Base-by-base conservation (phyloP, 2,797 vertebrate genomes). In the Cheirogaleus major region DNA sequence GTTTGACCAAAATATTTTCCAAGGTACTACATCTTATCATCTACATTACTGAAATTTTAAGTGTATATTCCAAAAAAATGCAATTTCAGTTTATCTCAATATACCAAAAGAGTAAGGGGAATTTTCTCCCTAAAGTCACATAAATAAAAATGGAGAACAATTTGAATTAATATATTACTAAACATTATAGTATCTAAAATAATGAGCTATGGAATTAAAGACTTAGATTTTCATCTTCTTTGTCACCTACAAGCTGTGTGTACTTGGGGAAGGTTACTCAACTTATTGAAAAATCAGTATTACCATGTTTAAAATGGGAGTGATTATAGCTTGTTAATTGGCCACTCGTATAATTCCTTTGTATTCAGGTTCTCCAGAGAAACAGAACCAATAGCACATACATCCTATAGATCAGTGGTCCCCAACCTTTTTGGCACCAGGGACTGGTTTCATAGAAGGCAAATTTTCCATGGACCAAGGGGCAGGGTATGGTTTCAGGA, bases 1-100 rank as follows among this genome's bases (percentile, higher is more conserved):
- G 14, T 89, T 95, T 94, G 57, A 91, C 69, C 5, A 35, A 84
- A 93, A 86, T 81, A 65, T 69, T 20, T 81, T 93, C 45, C n/a
- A 94, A 86, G 38, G 9, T 22, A 89, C 6, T 86, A 41, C 0
- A 67, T 61, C 27, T 61, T 92, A 75, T 59, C n/a, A 73, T 79
- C 43, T 89, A 69, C 30, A 41, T 95, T 89, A 30, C 17, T 57
- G n/a, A 89, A 84, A 84, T 41, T 83, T 0, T 82, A 95, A 89
- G 76, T 81, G 6, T 80, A 18, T 76, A 41, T 57, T 91, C 25
- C 32, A 79, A 92, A 90, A 92, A 92, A 57, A 59, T n/a, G 7
- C 45, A 89, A 15, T 57, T 67, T 7, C 5, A 72, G 20, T 45
- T 86, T 89, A 79, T 32, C 15, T 75, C 63, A 82, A 55, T 73